Evolutionary conservation across 1,140 invertebrate genomes (phyloP).

Genomic region (Drosophila orena): DNA sequence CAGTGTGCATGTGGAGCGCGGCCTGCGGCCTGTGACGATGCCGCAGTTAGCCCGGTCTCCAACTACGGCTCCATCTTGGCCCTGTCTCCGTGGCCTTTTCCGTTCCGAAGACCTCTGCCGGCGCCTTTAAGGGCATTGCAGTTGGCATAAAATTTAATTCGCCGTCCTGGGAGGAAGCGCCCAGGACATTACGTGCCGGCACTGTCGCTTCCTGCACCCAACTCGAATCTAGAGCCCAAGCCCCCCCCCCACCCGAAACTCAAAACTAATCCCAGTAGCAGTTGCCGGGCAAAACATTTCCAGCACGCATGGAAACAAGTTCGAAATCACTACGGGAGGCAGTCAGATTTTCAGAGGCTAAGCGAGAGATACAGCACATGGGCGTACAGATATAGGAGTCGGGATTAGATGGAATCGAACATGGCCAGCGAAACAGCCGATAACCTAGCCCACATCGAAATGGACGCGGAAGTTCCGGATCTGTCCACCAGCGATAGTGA

Average conservation of each 20-base stretch:
- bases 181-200: constrained; percentile 42
- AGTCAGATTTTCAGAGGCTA: not conserved
- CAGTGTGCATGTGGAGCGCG: constrained; percentile 18
- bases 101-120: constrained; percentile 1
- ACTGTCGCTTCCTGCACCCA: constrained; percentile 2
- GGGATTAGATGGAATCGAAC: constrained; percentile 1
- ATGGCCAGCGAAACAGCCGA: constrained; percentile 5
- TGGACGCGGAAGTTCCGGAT: not conserved
- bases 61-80: constrained; percentile 26
- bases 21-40: constrained; percentile 14
- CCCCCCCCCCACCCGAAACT: too few species aligned
- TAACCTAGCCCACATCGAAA: not conserved
- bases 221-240: not conserved
- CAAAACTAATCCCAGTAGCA: constrained; percentile 23
- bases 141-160: constrained; percentile 80
- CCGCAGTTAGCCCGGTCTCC: constrained; percentile 19
- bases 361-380: not conserved
- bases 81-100: not conserved
- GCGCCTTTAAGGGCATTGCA: constrained; percentile 54
- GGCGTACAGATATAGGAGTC: not conserved
- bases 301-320: constrained; percentile 52
- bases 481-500: constrained; percentile 11
- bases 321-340: constrained; percentile 16
- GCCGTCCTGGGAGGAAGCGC: constrained; percentile 17
- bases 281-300: constrained; percentile 31